Base-by-base conservation (phyloP, 2,888 invertebrate genomes). In the Bruchidius siliquastri region DNA sequence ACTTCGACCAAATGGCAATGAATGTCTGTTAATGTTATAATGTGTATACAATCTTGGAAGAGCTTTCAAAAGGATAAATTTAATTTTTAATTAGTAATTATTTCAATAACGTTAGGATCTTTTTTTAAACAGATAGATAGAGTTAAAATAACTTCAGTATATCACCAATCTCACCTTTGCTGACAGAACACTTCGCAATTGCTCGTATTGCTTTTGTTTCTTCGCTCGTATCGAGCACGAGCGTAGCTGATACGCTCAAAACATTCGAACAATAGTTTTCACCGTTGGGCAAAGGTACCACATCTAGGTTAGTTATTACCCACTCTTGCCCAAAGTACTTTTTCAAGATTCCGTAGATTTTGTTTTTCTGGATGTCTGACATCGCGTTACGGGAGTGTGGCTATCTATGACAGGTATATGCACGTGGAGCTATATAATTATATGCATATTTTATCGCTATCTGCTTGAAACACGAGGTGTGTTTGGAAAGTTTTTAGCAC, bases 201-300 rank as follows among this genome's bases (percentile, higher is more conserved):
- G 49, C 49, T 49, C 18, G 49, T 49, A 49, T 66, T 20, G 22
- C 71, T 67, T 67, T 67, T 1, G 20, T 2, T 26, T 21, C 67
- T 20, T 21, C 18, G 22, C 26, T 22, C n/a, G 21, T n/a, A 13
- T 26, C 26, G 18, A 20, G 22, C 21, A 26, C 30, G 0, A 67
- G 20, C 26, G 72, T n/a, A n/a, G 72, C 75, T 26, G 73, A 20
- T 72, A 70, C 72, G 10, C 70, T 21, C 66, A 75, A 68, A 30
- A 73, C 67, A 66, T 73, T 73, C 2, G 49, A 13, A 49, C 71
- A 69, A 69, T 68, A 73, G 30, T 73, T 72, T 20, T 75, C 75
- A 20, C 73, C 73, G 4, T 67, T 69, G 13, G 72, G 66, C 3
- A 74, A 69, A 18, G 26, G 66, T 0, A 26, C 71, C 20, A 67